Base-by-base conservation (phyloP, 2,797 vertebrate species). In the Neomorphus geoffroyi region DNA sequence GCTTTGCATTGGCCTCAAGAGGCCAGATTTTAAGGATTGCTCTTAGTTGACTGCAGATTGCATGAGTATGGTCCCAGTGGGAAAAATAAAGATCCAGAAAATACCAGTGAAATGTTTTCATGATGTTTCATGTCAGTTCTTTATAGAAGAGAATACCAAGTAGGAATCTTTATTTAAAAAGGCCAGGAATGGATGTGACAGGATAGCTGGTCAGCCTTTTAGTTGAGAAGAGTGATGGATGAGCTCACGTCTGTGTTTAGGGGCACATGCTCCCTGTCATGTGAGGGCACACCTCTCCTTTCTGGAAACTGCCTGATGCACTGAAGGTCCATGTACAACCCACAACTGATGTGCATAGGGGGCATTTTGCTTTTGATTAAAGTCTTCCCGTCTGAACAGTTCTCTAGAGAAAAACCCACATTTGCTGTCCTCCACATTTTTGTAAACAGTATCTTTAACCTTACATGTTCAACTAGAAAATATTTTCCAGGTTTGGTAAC, bases 271-370 rank as follows among this genome's bases (percentile, higher is more conserved):
- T 62, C 6, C 16, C 13, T 26, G 11, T 57, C 58, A 6, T 3
- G 8, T 13, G 27, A 39, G 43, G 43, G 37, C 65, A 62, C 56
- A 60, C n/a, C 46, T 61, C 10, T 37, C 43, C 33, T 26, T 62
- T 27, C 30, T 62, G 16, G 51, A 71, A 7, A 7, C 56, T 32
- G 10, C 43, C 12, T 14, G 7, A 1, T 54, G 39, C 26, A 15
- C 45, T 45, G 32, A 60, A 35, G 5, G 32, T 67, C 43, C 11
- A 1, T 14, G 54, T 56, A 39, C 22, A 54, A 3, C 50, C 41
- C 14, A 28, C 28, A 60, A 0, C 28, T 53, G 37, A 45, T 1
- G 17, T 53, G 12, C 18, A 1, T 8, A 12, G n/a, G 11, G 11
- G 10, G 12, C 9, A 11, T 65, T 90, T 67, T 41, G 56, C 89